These are phyloP conservation scores for Corvus hawaiiensis DNA, from an alignment of 2,113 vertebrate species.

Conservation along the genomic window DNA sequence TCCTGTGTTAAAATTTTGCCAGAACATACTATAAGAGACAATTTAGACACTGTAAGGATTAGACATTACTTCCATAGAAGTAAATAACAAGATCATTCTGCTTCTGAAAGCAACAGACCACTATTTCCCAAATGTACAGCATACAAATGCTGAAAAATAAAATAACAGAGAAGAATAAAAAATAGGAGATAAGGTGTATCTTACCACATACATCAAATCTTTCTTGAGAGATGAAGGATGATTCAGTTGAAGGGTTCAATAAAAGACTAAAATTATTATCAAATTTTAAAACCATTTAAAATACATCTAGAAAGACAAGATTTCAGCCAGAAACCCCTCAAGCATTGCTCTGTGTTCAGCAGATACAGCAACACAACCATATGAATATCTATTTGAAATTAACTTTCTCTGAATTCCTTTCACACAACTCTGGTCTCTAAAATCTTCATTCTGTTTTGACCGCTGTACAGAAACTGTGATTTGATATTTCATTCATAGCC, in stretches of 20 bases:
- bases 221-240: neutral
- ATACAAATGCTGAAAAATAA: neutral
- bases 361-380: neutral
- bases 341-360: neutral
- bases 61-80: neutral
- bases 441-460: slow-evolving; percentile 34
- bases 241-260: neutral
- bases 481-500: slow-evolving; percentile 66
- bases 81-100: neutral
- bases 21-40: neutral
- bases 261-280: neutral
- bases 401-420: neutral
- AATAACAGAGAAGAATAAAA: neutral
- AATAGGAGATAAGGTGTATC: neutral
- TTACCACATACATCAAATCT: neutral
- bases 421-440: neutral
- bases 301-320: neutral
- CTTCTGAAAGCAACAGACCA: neutral
- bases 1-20: neutral
- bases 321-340: neutral
- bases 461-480: neutral
- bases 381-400: neutral
- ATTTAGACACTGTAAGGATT: neutral
- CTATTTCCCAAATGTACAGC: neutral
- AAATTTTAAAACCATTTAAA: neutral